Evolutionary conservation across 2,888 invertebrate species (phyloP), one percentile per base, ranked within the genome.

Genomic region (Plebejus melissa): DNA sequence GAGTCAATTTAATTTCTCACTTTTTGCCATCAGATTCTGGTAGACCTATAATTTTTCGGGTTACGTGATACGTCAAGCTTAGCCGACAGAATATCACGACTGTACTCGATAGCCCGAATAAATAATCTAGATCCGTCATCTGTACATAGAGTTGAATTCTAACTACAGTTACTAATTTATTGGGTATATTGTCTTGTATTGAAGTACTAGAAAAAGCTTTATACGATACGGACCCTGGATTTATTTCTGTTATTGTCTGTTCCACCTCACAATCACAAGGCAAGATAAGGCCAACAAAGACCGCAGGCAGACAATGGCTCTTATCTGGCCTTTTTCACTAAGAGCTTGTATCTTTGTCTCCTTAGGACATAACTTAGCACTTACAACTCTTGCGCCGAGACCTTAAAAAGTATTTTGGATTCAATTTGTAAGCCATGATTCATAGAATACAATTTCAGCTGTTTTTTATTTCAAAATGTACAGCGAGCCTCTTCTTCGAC

Each of bases 261-360:
- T 72, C 72, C 72, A 72, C 50, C 72, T 36, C 28, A 72, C 72
- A 72, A 32, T 46, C 58, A 69, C 78, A 77, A 79, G 79, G 79
- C 70, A 76, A 77, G 78, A 79, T 74, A 78, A 76, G 72, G 28
- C 41, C 76, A 78, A 79, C 78, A 78, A 79, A 77, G 76, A 46
- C 74, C 60, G 77, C 70, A 41, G 71, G 54, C 54, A 75, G 57
- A 77, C 79, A 77, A 79, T 77, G 46, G 76, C 50, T 54, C 76
- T 79, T 79, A 79, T 79, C 79, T 50, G 22, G 72, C 50, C 76
- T 74, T 76, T 77, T 77, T 77, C 76, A 74, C 76, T 74, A 76
- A 75, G 60, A 6, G 69, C 74, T 38, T 71, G 75, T 75, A 70
- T 75, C 78, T 79, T 77, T 77, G 78, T 78, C 74, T 79, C 78